A percentile compares a stretch with the other conserved stretches of the same genome.
Conservation (phyloP, 2,888 invertebrate genomes). For the Cantharis rufa region DNA sequence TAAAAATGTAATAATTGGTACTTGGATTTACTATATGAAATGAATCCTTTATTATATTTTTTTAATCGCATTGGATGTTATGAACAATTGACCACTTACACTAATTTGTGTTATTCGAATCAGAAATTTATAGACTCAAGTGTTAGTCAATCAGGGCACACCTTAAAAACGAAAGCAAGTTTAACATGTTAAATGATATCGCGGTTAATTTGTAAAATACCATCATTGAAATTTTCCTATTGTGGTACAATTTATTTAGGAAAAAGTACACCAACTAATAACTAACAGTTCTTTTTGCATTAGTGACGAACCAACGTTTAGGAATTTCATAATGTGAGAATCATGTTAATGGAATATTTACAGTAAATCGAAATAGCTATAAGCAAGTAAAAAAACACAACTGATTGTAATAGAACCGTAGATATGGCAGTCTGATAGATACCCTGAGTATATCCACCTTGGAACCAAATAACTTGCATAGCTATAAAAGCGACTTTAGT, state of each 20-base stretch:
- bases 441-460: conserved; percentile 35
- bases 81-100: not conserved
- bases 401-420: conserved; percentile 31
- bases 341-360: not conserved
- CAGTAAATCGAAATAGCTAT: not conserved
- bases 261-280: not conserved
- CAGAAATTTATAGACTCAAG: not conserved
- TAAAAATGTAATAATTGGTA: not conserved
- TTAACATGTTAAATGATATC: not conserved
- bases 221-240: not conserved
- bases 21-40: not conserved
- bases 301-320: not conserved
- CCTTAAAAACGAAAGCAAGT: not conserved
- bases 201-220: not conserved
- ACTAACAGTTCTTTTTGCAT: not conserved
- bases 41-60: not conserved
- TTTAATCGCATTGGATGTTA: not conserved
- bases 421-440: conserved; percentile 31
- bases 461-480: conserved; percentile 36
- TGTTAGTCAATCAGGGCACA: not conserved
- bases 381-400: conserved; percentile 10
- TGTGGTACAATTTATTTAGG: not conserved
- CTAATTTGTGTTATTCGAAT: not conserved
- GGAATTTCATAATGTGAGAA: not conserved
- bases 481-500: conserved; percentile 18